Base-by-base conservation (phyloP, 2,888 invertebrate genomes). In the Crematogaster levior region DNA sequence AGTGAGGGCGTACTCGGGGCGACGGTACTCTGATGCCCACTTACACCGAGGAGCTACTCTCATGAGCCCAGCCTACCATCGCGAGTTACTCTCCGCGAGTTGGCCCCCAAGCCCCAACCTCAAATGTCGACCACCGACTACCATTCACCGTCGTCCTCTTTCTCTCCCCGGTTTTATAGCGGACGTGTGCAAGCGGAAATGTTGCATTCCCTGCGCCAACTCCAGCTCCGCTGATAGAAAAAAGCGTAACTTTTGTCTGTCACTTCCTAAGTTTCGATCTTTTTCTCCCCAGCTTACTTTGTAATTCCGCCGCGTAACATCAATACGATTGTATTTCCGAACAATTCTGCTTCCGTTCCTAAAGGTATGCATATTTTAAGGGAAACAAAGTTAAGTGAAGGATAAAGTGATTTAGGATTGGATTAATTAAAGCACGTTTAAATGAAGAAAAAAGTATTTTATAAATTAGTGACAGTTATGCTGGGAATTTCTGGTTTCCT, bases 1-100 rank as follows among this genome's bases (percentile, higher is more conserved):
- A 68, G 75, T 74, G 75, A 70, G 77, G 46, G 58, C 21, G 61
- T 37, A 46, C 63, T 40, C 68, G 70, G 51, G 60, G 60, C 61
- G 60, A 56, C 70, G 56, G 51, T 86, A 83, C 75, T 84, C 83
- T 61, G 83, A 82, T 84, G 65, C 66, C 70, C 82, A 70, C 82
- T 83, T 85, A 88, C 81, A 84, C 82, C 9, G 65, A 56, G 60
- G 72, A 77, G 79, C 82, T 80, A 87, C 84, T 88, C 72, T 88
- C 72, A 66, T 68, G 75, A 70, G 77, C 80, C 27, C 53, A 58
- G 53, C 68, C 61, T 70, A 82, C 87, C 80, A 63, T 79, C 37
- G 66, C 79, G 81, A 87, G 85, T 86, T 86, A 83, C 86, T 80
- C 79, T 60, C 66, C 66, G 79, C 53, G 85, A 72, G 56, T 40